Evolutionary conservation across 2,888 invertebrate genomes (phyloP).

Genomic region (Thereva nobilitata): DNA sequence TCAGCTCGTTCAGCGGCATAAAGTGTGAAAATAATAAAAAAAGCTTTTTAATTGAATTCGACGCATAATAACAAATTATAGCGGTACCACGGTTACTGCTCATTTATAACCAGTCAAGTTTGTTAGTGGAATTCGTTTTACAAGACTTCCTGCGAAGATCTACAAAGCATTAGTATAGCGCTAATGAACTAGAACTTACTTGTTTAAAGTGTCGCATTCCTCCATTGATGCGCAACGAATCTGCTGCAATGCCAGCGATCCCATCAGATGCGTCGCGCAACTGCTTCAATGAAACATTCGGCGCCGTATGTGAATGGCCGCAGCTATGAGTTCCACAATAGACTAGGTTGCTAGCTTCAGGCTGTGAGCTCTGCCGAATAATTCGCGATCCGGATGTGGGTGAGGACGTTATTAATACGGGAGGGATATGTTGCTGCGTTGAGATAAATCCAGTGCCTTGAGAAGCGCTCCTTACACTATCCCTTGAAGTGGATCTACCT

Average conservation of each 20-base stretch:
- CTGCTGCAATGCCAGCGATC: constrained; percentile 93
- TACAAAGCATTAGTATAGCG: background rate
- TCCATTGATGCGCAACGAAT: constrained; percentile 93
- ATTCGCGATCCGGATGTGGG: constrained; percentile 71
- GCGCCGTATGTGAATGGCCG: constrained; percentile 68
- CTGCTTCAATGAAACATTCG: constrained; percentile 85
- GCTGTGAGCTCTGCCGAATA: constrained; percentile 68
- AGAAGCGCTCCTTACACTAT: constrained; percentile 75
- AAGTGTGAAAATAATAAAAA: too few species aligned
- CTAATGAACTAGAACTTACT: constrained; percentile 62
- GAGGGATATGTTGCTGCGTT: constrained; percentile 62
- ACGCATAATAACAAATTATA: too few species aligned
- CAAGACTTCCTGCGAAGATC: too few species aligned
- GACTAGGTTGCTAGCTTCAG: constrained; percentile 56
- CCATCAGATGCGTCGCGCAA: constrained; percentile 81
- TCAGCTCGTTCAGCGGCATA: too few species aligned
- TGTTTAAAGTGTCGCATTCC: constrained; percentile 96
- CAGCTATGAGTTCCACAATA: constrained; percentile 67
- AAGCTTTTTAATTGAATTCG: too few species aligned
- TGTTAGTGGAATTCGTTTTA: too few species aligned
- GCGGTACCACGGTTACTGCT: too few species aligned
- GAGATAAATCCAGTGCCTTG: constrained; percentile 61
- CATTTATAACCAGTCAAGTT: too few species aligned
- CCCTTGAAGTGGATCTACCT: constrained; percentile 82
- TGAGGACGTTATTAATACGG: constrained; percentile 73